A percentile compares a stretch with the other conserved stretches of the same genome.
phyloP scores from a whole-genome alignment of 1,140 invertebrate genomes.

The Mylabris phalerata region DNA sequence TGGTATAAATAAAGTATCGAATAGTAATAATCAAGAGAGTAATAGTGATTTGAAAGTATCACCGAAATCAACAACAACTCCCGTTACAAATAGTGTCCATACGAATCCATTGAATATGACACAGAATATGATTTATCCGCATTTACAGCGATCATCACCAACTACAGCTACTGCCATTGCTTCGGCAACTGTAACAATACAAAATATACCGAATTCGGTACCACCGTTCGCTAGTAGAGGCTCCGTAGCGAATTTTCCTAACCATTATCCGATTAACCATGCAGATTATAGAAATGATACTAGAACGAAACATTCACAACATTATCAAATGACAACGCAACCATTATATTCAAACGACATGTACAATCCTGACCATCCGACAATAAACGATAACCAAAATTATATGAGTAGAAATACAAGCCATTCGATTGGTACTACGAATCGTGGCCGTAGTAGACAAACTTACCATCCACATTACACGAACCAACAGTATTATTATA shows the following conservation, averaged over 20 bases:
- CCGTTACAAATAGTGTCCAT: slow-evolving; percentile 42
- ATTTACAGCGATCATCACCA: slow-evolving; percentile 50
- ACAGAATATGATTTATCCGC: slow-evolving; percentile 49
- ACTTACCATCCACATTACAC: slow-evolving; percentile 39
- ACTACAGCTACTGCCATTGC: slow-evolving; percentile 54
- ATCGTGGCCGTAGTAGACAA: slow-evolving; percentile 28
- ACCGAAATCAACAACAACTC: slow-evolving; percentile 50
- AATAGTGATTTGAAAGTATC: slow-evolving; percentile 43
- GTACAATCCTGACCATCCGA: slow-evolving; percentile 43
- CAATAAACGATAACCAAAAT: slow-evolving; percentile 36
- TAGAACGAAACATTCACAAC: slow-evolving; percentile 44
- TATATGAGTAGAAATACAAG: slow-evolving; percentile 41
- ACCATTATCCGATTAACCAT: slow-evolving; percentile 40
- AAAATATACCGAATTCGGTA: slow-evolving; percentile 49
- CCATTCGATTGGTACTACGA: background rate
- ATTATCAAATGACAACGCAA: slow-evolving; percentile 39
- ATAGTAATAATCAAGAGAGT: slow-evolving; percentile 29
- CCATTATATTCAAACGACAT: slow-evolving; percentile 46
- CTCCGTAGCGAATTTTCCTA: slow-evolving; percentile 34
- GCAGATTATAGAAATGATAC: slow-evolving; percentile 29
- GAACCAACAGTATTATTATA: slow-evolving; percentile 40
- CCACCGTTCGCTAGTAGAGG: slow-evolving; percentile 50
- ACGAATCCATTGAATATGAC: slow-evolving; percentile 44
- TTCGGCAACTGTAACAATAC: slow-evolving; percentile 49
- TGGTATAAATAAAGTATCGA: slow-evolving; percentile 45